These are phyloP conservation scores for Yoshiicerus persimilis DNA, from an alignment of 1,140 invertebrate genomes.

Conservation along the genomic window DNA sequence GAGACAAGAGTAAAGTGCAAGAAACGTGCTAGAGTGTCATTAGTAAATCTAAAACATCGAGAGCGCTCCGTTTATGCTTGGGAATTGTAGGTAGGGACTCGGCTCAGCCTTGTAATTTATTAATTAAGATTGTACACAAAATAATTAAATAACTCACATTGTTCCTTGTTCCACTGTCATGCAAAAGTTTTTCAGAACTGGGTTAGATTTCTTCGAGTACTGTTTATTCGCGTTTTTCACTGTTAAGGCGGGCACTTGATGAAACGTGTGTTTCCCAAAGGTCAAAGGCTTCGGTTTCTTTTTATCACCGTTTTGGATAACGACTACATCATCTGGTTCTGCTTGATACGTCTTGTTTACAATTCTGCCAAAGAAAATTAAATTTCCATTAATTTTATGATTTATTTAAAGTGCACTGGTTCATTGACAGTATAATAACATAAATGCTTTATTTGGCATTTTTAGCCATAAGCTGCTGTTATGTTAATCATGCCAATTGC, in stretches of 20 bases:
- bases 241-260: neutral
- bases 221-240: conserved; percentile 11
- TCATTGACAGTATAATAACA: no score
- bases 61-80: neutral
- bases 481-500: no score
- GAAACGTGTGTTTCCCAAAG: neutral
- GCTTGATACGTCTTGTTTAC: neutral
- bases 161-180: conserved; percentile 40
- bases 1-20: neutral
- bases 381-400: no score
- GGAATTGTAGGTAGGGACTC: neutral
- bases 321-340: neutral
- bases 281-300: neutral
- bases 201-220: neutral
- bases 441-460: no score
- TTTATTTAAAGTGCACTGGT: no score
- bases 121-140: neutral
- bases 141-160: conserved; percentile 27
- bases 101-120: neutral
- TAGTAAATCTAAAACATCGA: neutral
- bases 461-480: no score
- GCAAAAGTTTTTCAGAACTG: conserved; percentile 28
- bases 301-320: neutral
- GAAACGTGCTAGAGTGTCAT: neutral
- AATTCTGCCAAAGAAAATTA: neutral